Evolutionary conservation across 1,140 invertebrate species (phyloP).

Genomic region (Paraescarpia echinospica): DNA sequence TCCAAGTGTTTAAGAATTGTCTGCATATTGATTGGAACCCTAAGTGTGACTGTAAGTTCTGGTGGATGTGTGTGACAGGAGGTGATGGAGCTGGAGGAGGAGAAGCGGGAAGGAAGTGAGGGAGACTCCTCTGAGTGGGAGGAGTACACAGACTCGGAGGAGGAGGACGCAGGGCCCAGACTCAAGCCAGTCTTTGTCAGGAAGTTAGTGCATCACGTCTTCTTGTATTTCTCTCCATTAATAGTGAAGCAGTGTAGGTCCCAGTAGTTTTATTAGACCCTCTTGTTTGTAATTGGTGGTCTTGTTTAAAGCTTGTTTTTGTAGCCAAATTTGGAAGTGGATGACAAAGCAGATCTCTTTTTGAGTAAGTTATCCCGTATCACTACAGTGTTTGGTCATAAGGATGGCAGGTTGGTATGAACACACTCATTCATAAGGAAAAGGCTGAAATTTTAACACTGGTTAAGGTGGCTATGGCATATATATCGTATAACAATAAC

Average conservation of each 20-base stretch:
- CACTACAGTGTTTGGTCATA: not conserved
- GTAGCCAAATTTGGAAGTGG: not conserved
- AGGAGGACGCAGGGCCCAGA: constrained; percentile 79
- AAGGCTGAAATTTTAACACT: no score
- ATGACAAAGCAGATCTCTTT: not conserved
- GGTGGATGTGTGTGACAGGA: constrained; percentile 48
- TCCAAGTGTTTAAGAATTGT: no score
- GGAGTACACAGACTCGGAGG: constrained; percentile 70
- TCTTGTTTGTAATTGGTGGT: not conserved
- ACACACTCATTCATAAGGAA: no score
- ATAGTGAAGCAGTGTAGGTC: not conserved
- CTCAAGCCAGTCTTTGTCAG: constrained; percentile 97
- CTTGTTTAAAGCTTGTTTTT: not conserved
- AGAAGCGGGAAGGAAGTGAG: constrained; percentile 65
- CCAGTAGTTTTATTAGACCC: not conserved
- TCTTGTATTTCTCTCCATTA: not conserved
- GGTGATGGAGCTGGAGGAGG: constrained; percentile 71
- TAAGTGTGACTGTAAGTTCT: no score
- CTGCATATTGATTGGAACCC: no score
- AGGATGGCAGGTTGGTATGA: no score
- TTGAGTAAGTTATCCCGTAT: not conserved
- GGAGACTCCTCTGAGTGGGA: constrained; percentile 69
- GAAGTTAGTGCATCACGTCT: constrained; percentile 62
- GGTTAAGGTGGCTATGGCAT: no score
- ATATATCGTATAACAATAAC: no score